Percentiles rank a stretch among this genome's conserved stretches.
Conservation (phyloP, 2,797 vertebrate species). For the Stomatorhinus walkeri region DNA sequence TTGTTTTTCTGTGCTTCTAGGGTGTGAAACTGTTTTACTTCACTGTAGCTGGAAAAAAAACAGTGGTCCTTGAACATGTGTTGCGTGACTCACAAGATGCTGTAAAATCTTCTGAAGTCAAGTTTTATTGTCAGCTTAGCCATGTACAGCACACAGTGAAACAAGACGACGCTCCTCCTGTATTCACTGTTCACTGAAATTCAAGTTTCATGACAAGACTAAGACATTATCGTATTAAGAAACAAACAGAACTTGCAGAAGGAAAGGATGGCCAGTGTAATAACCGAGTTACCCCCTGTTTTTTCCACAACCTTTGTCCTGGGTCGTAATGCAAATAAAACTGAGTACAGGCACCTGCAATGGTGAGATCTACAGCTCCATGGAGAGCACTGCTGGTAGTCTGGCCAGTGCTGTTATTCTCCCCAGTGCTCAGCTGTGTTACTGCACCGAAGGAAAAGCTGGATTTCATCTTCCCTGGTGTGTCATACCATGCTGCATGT, state of each 20-base stretch:
- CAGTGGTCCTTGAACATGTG: neutral
- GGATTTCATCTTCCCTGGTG: neutral
- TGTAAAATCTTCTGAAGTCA: neutral
- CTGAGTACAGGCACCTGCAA: neutral
- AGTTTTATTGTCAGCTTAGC: neutral
- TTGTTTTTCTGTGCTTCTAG: slow-evolving; percentile 23
- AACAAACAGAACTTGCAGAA: neutral
- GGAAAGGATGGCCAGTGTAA: neutral
- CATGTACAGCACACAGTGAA: neutral
- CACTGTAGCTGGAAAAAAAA: slow-evolving; percentile 4
- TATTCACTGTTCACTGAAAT: neutral
- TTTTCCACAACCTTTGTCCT: neutral
- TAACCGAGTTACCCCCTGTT: neutral
- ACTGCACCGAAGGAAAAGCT: neutral
- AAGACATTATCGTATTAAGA: neutral
- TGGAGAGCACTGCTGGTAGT: neutral
- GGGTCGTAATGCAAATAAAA: neutral
- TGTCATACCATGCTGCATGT: neutral
- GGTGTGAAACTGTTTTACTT: slow-evolving; percentile 43
- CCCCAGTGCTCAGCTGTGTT: neutral
- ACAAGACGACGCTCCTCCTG: neutral
- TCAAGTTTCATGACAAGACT: neutral
- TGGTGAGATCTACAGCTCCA: neutral
- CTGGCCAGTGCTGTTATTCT: neutral
- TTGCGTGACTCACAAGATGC: neutral